These are phyloP conservation scores for Sebastolobus alascanus DNA, from an alignment of 2,797 vertebrate species.

Conservation along the genomic window DNA sequence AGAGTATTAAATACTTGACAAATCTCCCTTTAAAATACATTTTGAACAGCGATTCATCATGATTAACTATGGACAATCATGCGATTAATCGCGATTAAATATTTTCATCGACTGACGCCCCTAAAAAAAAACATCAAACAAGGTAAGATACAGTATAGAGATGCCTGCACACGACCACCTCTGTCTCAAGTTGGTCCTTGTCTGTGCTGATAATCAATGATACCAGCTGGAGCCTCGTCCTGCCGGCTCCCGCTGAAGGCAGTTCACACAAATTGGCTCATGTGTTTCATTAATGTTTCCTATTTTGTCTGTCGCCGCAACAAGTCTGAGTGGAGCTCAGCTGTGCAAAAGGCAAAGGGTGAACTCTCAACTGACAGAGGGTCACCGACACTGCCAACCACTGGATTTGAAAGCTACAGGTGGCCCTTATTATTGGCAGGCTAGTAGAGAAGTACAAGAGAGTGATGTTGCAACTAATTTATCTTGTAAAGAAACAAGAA, in stretches of 20 bases:
- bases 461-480: neutral
- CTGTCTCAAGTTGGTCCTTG: neutral
- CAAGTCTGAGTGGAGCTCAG: slow-evolving; percentile 39
- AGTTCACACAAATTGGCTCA: slow-evolving; percentile 26
- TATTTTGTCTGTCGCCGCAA: slow-evolving; percentile 29
- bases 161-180: neutral
- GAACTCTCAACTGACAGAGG: neutral
- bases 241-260: slow-evolving; percentile 17
- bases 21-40: too few species aligned
- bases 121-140: neutral
- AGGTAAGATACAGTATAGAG: neutral
- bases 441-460: slow-evolving; percentile 2
- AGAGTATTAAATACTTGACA: too few species aligned
- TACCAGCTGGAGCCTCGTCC: slow-evolving; percentile 21
- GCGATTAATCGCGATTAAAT: too few species aligned
- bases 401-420: slow-evolving; percentile 8
- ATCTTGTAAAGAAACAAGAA: slow-evolving; percentile 10
- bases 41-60: too few species aligned
- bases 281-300: slow-evolving; percentile 42
- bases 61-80: too few species aligned
- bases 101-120: too few species aligned
- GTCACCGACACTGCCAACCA: slow-evolving; percentile 1
- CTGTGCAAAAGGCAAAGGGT: slow-evolving; percentile 18
- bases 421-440: slow-evolving; percentile 5
- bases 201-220: slow-evolving; percentile 1